Evolutionary conservation across 2,888 invertebrate species (phyloP), one percentile per base, ranked within the genome.

Genomic region (Terebella lapidaria): DNA sequence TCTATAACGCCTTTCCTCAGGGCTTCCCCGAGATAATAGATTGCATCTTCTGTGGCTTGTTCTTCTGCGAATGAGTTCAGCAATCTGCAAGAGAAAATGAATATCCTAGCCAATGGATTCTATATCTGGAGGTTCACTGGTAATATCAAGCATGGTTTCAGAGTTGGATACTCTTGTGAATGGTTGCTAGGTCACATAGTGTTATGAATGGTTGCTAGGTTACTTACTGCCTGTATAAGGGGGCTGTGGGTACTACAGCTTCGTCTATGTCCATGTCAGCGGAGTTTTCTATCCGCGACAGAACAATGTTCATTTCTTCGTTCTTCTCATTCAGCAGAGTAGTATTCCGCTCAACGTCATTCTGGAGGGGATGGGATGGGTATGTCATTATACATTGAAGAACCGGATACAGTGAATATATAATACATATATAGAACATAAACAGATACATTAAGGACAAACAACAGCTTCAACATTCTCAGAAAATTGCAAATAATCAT

Each of bases 1-100:
- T 95, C 95, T 74, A 99, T 92, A 4, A 93, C 92, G 64, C 91
- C 89, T 71, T 91, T 89, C 66, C 94, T 86, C 63, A 97, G 82
- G 10, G 94, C 95, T 83, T 96, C 94, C 5, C 95, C 95, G 82
- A 99, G 88, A 79, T 94, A 95, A 81, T 97, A 99, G 76, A 99
- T 94, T 63, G 95, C 92, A 85, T 99, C 99, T 84, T 99, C 97
- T 57, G 92, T 87, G 20, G 99, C 95, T 65, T 96, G 94, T 84
- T 99, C 99, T 81, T 97, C 95, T 55, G 94, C 94, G 84, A 92
- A 96, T 49, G 94, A 89, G 82, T 91, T 92, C 63, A 96, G 82
- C 74, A 97, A 87, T 78, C 91, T 91, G 72, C 1, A 81, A n/a
- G n/a, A n/a, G 81, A 67, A 35, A 35, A 10, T 10, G 10, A 22